Conservation (phyloP, 2,797 vertebrate genomes). For the Lindbergichthys nudifrons region DNA sequence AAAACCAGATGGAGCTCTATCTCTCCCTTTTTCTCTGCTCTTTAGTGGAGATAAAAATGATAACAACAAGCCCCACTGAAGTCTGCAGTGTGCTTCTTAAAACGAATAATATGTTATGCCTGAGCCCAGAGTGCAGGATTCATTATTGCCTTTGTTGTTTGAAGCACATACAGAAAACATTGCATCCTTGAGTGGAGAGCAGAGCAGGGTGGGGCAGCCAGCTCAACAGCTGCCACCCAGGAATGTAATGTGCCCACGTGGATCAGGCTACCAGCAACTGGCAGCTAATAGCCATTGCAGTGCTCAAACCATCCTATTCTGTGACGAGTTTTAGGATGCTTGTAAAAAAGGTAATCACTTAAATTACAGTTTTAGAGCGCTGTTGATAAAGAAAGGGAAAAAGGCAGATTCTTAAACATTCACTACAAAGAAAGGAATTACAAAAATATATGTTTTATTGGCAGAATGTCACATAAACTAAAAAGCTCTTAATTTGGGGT, state of each 20-base stretch:
- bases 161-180: slow-evolving; percentile 51
- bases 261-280: slow-evolving; percentile 31
- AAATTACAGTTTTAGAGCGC: slow-evolving; percentile 53
- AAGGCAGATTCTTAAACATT: slow-evolving; percentile 55
- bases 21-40: background rate
- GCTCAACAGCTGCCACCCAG: slow-evolving; percentile 45
- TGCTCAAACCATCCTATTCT: slow-evolving; percentile 26
- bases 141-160: slow-evolving; percentile 60
- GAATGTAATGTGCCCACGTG: slow-evolving; percentile 34
- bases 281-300: slow-evolving; percentile 26
- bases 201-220: slow-evolving; percentile 60
- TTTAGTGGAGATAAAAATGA: slow-evolving; percentile 20
- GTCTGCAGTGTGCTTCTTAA: slow-evolving; percentile 24
- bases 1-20: slow-evolving; percentile 65
- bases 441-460: slow-evolving; percentile 58
- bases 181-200: slow-evolving; percentile 59
- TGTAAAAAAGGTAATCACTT: slow-evolving; percentile 55
- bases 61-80: slow-evolving; percentile 1
- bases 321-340: slow-evolving; percentile 46
- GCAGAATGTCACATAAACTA: slow-evolving; percentile 33
- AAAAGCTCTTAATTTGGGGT: slow-evolving; percentile 51
- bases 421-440: slow-evolving; percentile 48
- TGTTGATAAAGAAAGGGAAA: slow-evolving; percentile 35
- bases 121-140: slow-evolving; percentile 45
- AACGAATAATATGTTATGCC: slow-evolving; percentile 50